Evolutionary conservation across 2,797 vertebrate genomes (phyloP), one percentile per base, ranked within the genome.

Genomic region (Anguilla anguilla): DNA sequence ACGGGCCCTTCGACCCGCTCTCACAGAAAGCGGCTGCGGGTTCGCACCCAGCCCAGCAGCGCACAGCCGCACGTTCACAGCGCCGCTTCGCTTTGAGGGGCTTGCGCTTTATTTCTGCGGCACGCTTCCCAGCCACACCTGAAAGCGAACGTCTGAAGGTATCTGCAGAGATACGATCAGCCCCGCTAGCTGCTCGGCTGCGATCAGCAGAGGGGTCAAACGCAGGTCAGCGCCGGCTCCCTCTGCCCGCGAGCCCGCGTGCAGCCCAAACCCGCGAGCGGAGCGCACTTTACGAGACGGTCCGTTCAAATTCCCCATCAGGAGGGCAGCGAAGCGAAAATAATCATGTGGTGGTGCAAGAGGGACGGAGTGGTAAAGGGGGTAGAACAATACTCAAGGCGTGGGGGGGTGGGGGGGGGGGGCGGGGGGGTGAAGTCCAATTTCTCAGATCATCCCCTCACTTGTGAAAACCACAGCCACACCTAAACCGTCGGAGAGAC

Each of bases 171-270:
- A 39, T 35, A 77, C 17, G 35, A 77, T 39, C 72, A 77, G 39
- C 72, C 31, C 39, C 39, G 2, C 67, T 2, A 15, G 15, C 10
- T 3, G 43, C 22, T 81, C 74, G 9, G 43, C 43, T 81, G 46
- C 79, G n/a, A 11, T 82, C 69, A 5, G 22, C 2, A 82, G 74
- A 82, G 79, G n/a, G 79, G 43, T 82, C 22, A 82, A 82, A 82
- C 10, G 46, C 43, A 82, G 79, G 51, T 82, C 79, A 82, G 43
- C 6, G 46, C 43, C 11, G 6, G 19, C 46, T 11, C 79, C n/a
- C 79, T 46, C 46, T 43, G 39, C 0, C 43, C 6, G 17, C 22
- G 10, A 51, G 79, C 79, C 79, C 79, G 11, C 13, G 79, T 11
- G 46, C 79, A 51, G 79, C n/a, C 51, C 51, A n/a, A 43, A 51